Percentiles rank a stretch among this genome's conserved stretches.
phyloP scores from a whole-genome alignment of 2,797 vertebrate genomes.

The Tenualosa ilisha region DNA sequence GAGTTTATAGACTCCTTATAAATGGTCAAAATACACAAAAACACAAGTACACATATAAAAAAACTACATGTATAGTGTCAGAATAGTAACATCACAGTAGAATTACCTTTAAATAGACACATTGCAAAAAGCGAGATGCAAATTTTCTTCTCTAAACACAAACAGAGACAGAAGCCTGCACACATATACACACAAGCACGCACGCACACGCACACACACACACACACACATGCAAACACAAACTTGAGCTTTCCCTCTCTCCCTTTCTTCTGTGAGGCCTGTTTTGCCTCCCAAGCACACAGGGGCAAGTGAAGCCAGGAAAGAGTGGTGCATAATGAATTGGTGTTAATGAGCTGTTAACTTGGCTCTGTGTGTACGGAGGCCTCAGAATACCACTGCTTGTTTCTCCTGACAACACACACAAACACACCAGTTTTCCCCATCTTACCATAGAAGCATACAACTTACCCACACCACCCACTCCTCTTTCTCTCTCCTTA shows the following conservation, averaged over 20 bases:
- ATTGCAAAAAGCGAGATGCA: not conserved
- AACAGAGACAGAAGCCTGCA: too few species aligned
- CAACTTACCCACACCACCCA: not conserved
- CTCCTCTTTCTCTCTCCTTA: too few species aligned
- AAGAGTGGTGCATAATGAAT: conserved; percentile 66
- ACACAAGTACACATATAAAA: too few species aligned
- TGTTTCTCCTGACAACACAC: conserved; percentile 14
- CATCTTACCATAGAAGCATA: not conserved
- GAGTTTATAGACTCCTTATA: too few species aligned
- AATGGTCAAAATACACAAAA: too few species aligned
- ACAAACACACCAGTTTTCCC: not conserved
- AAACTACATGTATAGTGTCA: too few species aligned
- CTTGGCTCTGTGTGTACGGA: conserved; percentile 42
- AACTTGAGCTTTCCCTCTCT: not conserved
- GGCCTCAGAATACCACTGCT: not conserved
- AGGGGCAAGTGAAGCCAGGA: conserved; percentile 56
- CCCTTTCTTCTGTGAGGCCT: not conserved
- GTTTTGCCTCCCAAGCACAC: not conserved
- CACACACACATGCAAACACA: not conserved
- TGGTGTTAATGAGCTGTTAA: conserved; percentile 77
- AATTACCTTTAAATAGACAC: not conserved
- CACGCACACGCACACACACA: not conserved
- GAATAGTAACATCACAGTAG: too few species aligned
- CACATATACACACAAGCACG: not conserved
- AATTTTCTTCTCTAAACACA: too few species aligned